These are phyloP conservation scores for Ischnura elegans DNA, from an alignment of 2,888 invertebrate species.

Conservation along the genomic window DNA sequence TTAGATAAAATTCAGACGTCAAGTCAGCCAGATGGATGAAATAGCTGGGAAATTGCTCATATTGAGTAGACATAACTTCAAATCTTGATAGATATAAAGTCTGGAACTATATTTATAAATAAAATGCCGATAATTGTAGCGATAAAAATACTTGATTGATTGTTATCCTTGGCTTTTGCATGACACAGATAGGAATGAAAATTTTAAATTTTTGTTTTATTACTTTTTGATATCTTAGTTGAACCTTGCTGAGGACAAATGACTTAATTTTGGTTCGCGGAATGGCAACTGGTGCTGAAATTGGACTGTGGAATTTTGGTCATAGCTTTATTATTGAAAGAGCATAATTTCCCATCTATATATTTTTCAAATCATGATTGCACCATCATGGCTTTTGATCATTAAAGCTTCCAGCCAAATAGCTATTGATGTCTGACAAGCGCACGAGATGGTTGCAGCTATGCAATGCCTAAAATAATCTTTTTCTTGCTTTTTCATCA, in stretches of 20 bases:
- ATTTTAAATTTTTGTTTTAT: slow-evolving; percentile 11
- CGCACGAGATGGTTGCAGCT: slow-evolving; percentile 67
- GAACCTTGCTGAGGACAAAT: slow-evolving; percentile 9
- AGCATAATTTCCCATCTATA: slow-evolving; percentile 49
- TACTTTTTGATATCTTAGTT: slow-evolving; percentile 20
- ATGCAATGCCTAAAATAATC: slow-evolving; percentile 59
- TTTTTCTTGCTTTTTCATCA: slow-evolving; percentile 57
- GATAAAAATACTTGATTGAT: slow-evolving; percentile 1
- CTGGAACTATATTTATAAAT: background rate
- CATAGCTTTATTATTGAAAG: slow-evolving; percentile 29
- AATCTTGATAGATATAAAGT: background rate
- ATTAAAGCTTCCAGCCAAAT: slow-evolving; percentile 59
- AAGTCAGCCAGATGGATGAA: slow-evolving; percentile 60
- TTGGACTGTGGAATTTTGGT: slow-evolving; percentile 26
- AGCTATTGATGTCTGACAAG: slow-evolving; percentile 66
- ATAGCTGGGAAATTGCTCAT: slow-evolving; percentile 58
- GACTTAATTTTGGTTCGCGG: slow-evolving; percentile 14
- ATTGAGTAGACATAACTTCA: background rate
- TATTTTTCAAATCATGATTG: slow-evolving; percentile 39
- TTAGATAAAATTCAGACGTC: slow-evolving; percentile 7
- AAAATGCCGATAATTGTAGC: background rate
- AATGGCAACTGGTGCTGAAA: slow-evolving; percentile 38
- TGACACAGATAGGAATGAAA: slow-evolving; percentile 9
- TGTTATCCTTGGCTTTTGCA: slow-evolving; percentile 10
- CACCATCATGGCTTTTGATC: slow-evolving; percentile 59